Percentiles rank a stretch among this genome's conserved stretches.
Conservation (phyloP, 1,140 invertebrate species). For the Trypoxylus dichotomus region DNA sequence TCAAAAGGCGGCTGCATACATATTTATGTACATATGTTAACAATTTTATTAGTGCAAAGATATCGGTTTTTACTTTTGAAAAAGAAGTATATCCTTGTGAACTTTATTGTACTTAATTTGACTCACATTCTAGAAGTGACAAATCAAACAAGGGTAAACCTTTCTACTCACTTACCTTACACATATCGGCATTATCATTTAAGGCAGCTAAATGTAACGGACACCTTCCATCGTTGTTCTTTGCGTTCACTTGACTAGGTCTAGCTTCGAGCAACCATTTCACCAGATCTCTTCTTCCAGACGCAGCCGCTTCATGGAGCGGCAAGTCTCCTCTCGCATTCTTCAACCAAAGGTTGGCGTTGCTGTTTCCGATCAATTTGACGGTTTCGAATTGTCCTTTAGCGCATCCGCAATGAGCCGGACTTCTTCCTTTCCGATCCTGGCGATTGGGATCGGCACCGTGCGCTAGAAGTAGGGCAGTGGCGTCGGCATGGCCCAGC, state of each 20-base stretch:
- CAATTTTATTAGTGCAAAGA: too few species aligned
- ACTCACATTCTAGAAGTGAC: too few species aligned
- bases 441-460: slow-evolving; percentile 90
- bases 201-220: slow-evolving; percentile 92
- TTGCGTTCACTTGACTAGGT: slow-evolving; percentile 81
- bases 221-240: slow-evolving; percentile 91
- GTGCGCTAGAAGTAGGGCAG: slow-evolving; percentile 82
- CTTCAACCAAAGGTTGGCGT: slow-evolving; percentile 88
- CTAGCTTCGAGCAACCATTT: slow-evolving; percentile 83
- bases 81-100: too few species aligned
- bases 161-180: slow-evolving; percentile 64
- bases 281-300: slow-evolving; percentile 83
- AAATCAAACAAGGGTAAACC: too few species aligned
- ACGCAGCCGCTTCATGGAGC: slow-evolving; percentile 92
- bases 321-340: slow-evolving; percentile 91
- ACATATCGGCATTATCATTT: slow-evolving; percentile 92
- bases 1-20: too few species aligned
- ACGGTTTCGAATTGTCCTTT: slow-evolving; percentile 91
- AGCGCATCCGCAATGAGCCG: slow-evolving; percentile 85
- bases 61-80: too few species aligned
- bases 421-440: slow-evolving; percentile 86
- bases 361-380: slow-evolving; percentile 74
- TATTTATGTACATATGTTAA: too few species aligned
- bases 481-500: slow-evolving; percentile 89
- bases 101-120: too few species aligned